phyloP scores from a whole-genome alignment of 2,888 invertebrate species.

The Scaptomyza caliginosa region DNA sequence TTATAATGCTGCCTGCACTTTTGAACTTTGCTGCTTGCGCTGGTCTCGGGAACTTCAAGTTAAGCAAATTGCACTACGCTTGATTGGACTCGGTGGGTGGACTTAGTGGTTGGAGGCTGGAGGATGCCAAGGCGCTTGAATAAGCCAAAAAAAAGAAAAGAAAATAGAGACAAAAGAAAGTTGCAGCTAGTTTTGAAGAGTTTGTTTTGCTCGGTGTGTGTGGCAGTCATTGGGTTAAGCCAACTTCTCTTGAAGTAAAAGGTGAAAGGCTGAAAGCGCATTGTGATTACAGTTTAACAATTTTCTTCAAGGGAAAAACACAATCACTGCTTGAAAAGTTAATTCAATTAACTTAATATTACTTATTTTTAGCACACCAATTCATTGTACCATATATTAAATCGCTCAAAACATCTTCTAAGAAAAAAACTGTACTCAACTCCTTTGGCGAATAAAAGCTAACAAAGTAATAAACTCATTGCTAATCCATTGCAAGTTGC shows the following conservation, averaged over 20 bases:
- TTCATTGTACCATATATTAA: too few species aligned
- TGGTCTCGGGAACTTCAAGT: slow-evolving; percentile 42
- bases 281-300: slow-evolving; percentile 12
- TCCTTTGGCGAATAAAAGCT: background rate
- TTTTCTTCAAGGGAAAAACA: background rate
- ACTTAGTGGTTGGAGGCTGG: background rate
- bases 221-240: slow-evolving; percentile 53
- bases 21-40: slow-evolving; percentile 66
- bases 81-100: slow-evolving; percentile 55
- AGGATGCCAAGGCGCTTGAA: background rate
- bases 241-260: slow-evolving; percentile 22
- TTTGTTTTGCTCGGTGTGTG: slow-evolving; percentile 24
- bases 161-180: slow-evolving; percentile 61
- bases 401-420: background rate
- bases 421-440: background rate
- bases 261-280: slow-evolving; percentile 44
- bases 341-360: too few species aligned
- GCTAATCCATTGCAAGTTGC: slow-evolving; percentile 49
- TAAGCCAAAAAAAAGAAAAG: background rate
- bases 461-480: slow-evolving; percentile 23
- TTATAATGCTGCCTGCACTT: slow-evolving; percentile 76
- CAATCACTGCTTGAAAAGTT: background rate
- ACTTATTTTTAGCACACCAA: too few species aligned
- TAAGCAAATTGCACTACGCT: slow-evolving; percentile 69
- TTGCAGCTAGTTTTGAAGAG: slow-evolving; percentile 56